Base-by-base conservation (phyloP, 2,113 vertebrate genomes). In the Polyodon spathula region DNA sequence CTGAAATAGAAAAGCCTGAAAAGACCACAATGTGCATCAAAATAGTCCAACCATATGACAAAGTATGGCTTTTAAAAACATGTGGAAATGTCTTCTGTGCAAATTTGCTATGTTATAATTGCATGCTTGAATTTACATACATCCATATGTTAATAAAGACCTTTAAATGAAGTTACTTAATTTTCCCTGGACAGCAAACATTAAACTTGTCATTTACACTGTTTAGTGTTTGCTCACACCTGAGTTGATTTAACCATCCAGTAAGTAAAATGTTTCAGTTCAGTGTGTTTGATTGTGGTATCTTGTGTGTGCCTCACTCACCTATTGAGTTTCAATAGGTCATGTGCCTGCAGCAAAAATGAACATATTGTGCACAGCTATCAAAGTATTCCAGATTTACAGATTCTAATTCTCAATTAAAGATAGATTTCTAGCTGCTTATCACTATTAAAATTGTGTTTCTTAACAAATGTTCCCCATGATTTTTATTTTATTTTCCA, bases 211-310 rank as follows among this genome's bases (percentile, higher is more conserved):
- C 27, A 50, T 50, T 60, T 60, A 17, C 43, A 17, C 5, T 60
- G 43, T 42, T 60, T 59, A 59, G 58, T 46, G 15, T 41, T 1
- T 46, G 15, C 41, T 27, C 27, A 37, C 17, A 60, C 58, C 58
- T 38, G 12, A 38, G 27, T 6, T 38, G 27, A 50, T 51, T 60
- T 16, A 54, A 1, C 5, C 16, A 4, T 54, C 53, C 16, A 48
- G 43, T 44, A 12, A 44, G 43, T 16, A 27, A 46, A 59, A 3
- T 27, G 41, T 59, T 46, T 17, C 58, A 50, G 15, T 51, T 50
- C 43, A 38, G 6, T 12, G 8, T 60, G 58, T 51, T 60, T 51
- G 46, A 50, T 51, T 48, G 16, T 17, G 27, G 15, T n/a, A 8
- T 15, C 40, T 16, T n/a, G n/a, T n/a, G n/a, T n/a, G n/a, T n/a